Percentiles rank a stretch among this genome's conserved stretches.
Evolutionary conservation across 2,113 vertebrate genomes (phyloP).

Genomic region (Orycteropus afer): DNA sequence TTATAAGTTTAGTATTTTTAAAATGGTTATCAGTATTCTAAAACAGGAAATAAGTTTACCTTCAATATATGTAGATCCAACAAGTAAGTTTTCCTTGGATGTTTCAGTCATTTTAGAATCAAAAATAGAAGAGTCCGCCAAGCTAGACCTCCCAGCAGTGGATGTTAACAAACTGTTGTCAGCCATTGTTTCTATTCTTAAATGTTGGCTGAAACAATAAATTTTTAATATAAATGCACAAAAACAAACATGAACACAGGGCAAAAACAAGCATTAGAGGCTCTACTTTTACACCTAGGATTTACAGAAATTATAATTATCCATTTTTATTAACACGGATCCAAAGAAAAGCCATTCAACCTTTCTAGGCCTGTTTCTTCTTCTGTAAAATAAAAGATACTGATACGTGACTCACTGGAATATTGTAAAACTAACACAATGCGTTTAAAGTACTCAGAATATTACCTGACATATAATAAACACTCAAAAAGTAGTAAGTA

Average conservation of each 20-base stretch:
- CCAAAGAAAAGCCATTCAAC: slow-evolving; percentile 31
- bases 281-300: background rate
- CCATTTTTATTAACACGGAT: slow-evolving; percentile 15
- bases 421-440: background rate
- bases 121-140: slow-evolving; percentile 94
- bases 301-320: background rate
- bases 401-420: background rate
- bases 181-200: slow-evolving; percentile 87
- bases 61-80: slow-evolving; percentile 86
- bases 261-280: slow-evolving; percentile 34
- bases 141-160: slow-evolving; percentile 88
- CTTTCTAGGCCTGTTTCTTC: slow-evolving; percentile 1
- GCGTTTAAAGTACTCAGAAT: background rate
- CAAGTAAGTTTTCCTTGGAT: slow-evolving; percentile 90
- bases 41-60: slow-evolving; percentile 84
- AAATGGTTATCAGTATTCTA: slow-evolving; percentile 42
- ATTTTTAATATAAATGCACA: slow-evolving; percentile 9
- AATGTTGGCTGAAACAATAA: slow-evolving; percentile 67
- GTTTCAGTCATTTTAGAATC: slow-evolving; percentile 93
- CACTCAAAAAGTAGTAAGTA: background rate
- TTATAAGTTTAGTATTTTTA: background rate
- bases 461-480: background rate
- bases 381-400: slow-evolving; percentile 41
- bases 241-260: background rate
- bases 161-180: slow-evolving; percentile 90